Evolutionary conservation across 2,888 invertebrate genomes (phyloP), one percentile per base, ranked within the genome.

Genomic region (Hypomecis punctinalis): DNA sequence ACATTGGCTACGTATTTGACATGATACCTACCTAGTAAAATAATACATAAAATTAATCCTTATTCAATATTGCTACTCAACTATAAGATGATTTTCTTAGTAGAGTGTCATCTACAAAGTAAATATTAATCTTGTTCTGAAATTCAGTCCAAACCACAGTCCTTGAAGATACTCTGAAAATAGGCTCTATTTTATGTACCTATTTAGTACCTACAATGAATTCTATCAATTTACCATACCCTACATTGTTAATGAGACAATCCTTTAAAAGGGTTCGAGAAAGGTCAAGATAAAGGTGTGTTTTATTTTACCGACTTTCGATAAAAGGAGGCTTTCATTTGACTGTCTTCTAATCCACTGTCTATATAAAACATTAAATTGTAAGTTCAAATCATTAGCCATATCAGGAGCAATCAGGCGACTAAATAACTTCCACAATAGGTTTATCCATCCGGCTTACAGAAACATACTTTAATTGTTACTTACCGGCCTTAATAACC

Each of bases 191-290:
- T 61, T 66, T 68, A 69, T 67, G 66, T 61, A 66, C 48, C 45
- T 61, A n/a, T n/a, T n/a, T n/a, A 40, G 40, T 40, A 68, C 3
- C 23, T 23, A 2, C 61, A 61, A 68, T 67, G 48, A 63, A 64
- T 72, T 72, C 60, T 61, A 55, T 60, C 70, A 67, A 70, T 70
- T 69, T 58, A 65, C 63, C 65, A 62, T 61, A n/a, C 60, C 57
- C 45, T 72, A 72, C 70, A 72, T 72, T 68, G 69, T 71, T 71
- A 72, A 72, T 71, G 69, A 71, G 68, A 71, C 67, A 69, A 72
- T 69, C 70, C 68, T 65, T 65, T 70, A 61, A 72, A 69, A 71
- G 72, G 72, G 69, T 65, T 58, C 43, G 23, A 11, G 42, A 48
- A 65, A 69, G 70, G 69, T 70, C 66, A 63, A 68, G 63, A 64